Percentiles rank a stretch among this genome's conserved stretches.
These are phyloP conservation scores for Eolophus roseicapilla DNA, from an alignment of 2,113 vertebrate species.

Conservation along the genomic window DNA sequence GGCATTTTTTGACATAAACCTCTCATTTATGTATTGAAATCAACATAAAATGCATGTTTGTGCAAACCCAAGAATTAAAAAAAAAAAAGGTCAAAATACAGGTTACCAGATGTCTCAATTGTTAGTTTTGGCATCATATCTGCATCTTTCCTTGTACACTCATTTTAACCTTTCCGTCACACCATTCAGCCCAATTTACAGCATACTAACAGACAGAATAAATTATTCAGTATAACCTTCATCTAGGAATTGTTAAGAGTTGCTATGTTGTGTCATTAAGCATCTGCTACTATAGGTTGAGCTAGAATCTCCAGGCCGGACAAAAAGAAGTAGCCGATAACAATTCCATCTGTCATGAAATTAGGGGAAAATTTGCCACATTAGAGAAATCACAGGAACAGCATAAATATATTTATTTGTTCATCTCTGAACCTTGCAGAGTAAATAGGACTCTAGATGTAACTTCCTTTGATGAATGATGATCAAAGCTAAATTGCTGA, in stretches of 20 bases:
- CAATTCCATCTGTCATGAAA: not conserved
- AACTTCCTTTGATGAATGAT: not conserved
- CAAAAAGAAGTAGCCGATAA: not conserved
- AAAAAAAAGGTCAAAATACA: not conserved
- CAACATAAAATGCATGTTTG: not conserved
- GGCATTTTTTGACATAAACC: not conserved
- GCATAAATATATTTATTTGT: not conserved
- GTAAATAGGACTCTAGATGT: not conserved
- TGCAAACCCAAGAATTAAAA: not conserved
- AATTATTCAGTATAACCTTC: not conserved
- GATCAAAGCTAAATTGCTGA: not conserved
- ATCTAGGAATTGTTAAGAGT: not conserved
- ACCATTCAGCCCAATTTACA: not conserved
- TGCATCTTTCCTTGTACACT: not conserved
- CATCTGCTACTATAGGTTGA: not conserved
- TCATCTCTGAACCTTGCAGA: not conserved
- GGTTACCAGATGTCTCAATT: not conserved
- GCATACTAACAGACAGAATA: not conserved
- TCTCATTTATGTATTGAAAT: not conserved
- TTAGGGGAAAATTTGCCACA: not conserved
- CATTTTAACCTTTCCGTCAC: not conserved
- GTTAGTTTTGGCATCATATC: not conserved
- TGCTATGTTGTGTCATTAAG: not conserved
- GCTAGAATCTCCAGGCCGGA: not conserved
- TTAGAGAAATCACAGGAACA: not conserved